These are phyloP conservation scores for Lichenostomus cassidix DNA, from an alignment of 2,113 vertebrate genomes.

Conservation along the genomic window DNA sequence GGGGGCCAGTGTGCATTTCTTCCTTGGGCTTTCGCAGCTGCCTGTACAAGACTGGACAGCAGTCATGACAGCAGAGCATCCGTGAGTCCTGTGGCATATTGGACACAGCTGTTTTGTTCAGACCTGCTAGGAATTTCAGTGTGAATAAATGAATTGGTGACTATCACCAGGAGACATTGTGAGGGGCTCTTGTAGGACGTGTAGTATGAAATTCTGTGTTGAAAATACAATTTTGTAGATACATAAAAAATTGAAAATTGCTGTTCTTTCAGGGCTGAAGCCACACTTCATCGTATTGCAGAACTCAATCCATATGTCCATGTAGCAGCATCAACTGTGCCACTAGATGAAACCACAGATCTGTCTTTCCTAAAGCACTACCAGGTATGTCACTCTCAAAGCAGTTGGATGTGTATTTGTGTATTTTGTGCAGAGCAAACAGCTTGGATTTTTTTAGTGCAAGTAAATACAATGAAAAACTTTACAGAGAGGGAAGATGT, in stretches of 20 bases:
- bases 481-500: not conserved
- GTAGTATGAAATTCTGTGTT: not conserved
- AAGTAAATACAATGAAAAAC: not conserved
- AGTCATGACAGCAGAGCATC: not conserved
- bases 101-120: not conserved
- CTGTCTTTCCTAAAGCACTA: conserved; percentile 84
- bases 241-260: not conserved
- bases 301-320: conserved; percentile 95
- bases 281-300: conserved; percentile 83
- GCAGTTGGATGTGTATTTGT: not conserved
- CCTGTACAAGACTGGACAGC: not conserved
- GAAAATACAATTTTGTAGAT: not conserved
- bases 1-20: not conserved
- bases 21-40: not conserved
- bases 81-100: not conserved
- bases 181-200: not conserved
- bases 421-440: not conserved
- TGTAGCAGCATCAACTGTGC: conserved; percentile 80
- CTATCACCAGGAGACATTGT: not conserved
- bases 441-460: not conserved
- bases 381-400: conserved; percentile 20
- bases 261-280: conserved; percentile 82
- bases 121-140: not conserved
- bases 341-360: conserved; percentile 84
- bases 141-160: not conserved